phyloP scores from a whole-genome alignment of 2,113 vertebrate genomes.

The Hypanus sabinus region DNA sequence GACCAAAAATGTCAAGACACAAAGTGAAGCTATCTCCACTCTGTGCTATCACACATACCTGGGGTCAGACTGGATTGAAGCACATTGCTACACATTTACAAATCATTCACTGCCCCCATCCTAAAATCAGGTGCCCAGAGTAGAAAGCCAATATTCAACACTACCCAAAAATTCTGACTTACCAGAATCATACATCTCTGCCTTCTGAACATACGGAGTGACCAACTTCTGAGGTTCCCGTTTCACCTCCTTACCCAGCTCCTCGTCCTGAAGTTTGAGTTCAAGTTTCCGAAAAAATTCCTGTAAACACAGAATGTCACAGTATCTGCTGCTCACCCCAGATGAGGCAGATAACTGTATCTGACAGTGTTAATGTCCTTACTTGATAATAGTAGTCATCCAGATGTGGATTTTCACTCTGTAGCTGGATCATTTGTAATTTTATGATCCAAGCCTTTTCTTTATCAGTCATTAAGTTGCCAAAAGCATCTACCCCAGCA shows the following conservation, averaged over 20 bases:
- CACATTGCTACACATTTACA: too few relatives aligned
- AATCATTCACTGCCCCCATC: too few relatives aligned
- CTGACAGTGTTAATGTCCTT: not conserved
- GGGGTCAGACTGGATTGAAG: too few relatives aligned
- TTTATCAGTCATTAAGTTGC: constrained; percentile 73
- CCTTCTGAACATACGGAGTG: constrained; percentile 82
- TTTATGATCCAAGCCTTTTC: constrained; percentile 90
- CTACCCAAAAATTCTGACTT: constrained; percentile 11
- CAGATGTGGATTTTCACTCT: constrained; percentile 76
- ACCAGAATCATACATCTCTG: constrained; percentile 76
- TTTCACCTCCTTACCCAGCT: constrained; percentile 65
- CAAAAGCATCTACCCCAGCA: constrained; percentile 62
- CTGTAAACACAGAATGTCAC: constrained; percentile 49
- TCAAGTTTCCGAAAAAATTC: constrained; percentile 79
- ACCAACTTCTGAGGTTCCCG: constrained; percentile 75
- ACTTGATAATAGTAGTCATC: constrained; percentile 97
- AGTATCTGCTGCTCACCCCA: not conserved
- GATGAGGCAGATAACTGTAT: not conserved
- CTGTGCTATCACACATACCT: too few relatives aligned
- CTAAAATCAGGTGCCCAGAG: too few relatives aligned
- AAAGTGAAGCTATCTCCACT: too few relatives aligned
- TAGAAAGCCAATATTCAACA: too few relatives aligned
- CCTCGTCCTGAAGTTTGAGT: constrained; percentile 71
- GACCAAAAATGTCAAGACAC: too few relatives aligned
- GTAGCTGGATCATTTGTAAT: constrained; percentile 89